Base-by-base conservation (phyloP, 2,888 invertebrate genomes). In the Lucinisca nassula region DNA sequence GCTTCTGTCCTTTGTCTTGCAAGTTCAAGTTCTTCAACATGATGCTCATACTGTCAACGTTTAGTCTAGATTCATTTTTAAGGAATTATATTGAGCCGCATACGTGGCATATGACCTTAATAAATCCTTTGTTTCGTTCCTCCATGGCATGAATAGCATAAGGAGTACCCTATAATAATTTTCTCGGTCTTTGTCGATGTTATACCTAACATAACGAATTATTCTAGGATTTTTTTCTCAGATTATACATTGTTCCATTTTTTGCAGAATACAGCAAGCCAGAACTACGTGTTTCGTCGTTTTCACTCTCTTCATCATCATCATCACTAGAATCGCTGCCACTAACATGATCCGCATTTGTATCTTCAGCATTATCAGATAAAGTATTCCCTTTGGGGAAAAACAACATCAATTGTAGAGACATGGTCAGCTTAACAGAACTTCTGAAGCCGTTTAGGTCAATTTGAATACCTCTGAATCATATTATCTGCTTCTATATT, bases 31-130 rank as follows among this genome's bases (percentile, higher is more conserved):
- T 58, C 78, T 14, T 78, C 61, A 58, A 38, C 30, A 55, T 73
- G 73, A 61, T 84, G 79, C 45, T 84, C 84, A 84, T 84, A 84
- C 61, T 72, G 24, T 35, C 55, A 61, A n/a, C 58, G 40, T 73
- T 84, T 79, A 17, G 49, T 81, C 81, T 17, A 82, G 17, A 24
- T 27, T 35, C 21, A n/a, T 6, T 55, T 78, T 77, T 27, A 45
- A 55, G 21, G 27, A 32, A 35, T 77, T 40, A 78, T 55, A 82
- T 4, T 72, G 51, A 24, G 32, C 40, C 61, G 49, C 70, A 37
- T 32, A 58, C 35, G 61, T 77, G 6, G 40, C 38, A 77, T 51
- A 70, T 21, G 32, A 30, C 24, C 30, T 21, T 30, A 49, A 4
- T 17, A 45, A 45, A 17, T 45, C 45, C 17, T 45, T 45, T 45